Base-by-base conservation (phyloP, 2,797 vertebrate genomes). In the Gambelia wislizenii region DNA sequence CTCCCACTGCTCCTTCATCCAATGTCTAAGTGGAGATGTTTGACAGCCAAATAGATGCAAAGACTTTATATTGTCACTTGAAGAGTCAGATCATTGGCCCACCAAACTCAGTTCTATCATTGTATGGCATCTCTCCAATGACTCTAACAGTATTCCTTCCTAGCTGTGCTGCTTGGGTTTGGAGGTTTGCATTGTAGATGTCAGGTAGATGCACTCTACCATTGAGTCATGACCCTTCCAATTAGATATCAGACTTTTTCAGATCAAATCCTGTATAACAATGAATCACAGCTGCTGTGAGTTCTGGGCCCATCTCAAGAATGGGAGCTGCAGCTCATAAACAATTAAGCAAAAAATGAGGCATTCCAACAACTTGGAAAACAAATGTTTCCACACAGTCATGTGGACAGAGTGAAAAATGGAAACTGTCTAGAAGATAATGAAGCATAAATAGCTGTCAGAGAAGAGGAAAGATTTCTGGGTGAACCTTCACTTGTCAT, bases 381-480 rank as follows among this genome's bases (percentile, higher is more conserved):
- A 84, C 64, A 90, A 94, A 92, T 1, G 4, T 91, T 94, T 96
- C 83, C 84, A 89, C 93, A 93, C 52, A 81, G 93, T 88, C 74
- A 14, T 81, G 44, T 85, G 78, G 89, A 82, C 54, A 36, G 87
- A 90, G 75, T 92, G 88, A 94, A 95, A 96, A 95, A 92, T 88
- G 90, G 87, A 92, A 86, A 8, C 74, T 13, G 9, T 93, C 90
- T 86, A 89, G 84, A 84, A 95, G 93, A 95, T 93, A 95, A 95
- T 92, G 91, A 95, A 82, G 92, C 92, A 95, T 91, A 95, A 89
- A 95, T 49, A 85, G 88, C 83, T 90, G 89, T 92, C 89, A 90
- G 78, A 89, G 86, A 92, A 89, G 67, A 87, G 69, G 10, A 77
- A 83, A 90, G 36, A 92, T 84, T 4, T 72, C 69, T 84, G 87